A percentile compares a stretch with the other conserved stretches of the same genome.
These are phyloP conservation scores for Altica lythri DNA, from an alignment of 2,888 invertebrate genomes.

Conservation along the genomic window DNA sequence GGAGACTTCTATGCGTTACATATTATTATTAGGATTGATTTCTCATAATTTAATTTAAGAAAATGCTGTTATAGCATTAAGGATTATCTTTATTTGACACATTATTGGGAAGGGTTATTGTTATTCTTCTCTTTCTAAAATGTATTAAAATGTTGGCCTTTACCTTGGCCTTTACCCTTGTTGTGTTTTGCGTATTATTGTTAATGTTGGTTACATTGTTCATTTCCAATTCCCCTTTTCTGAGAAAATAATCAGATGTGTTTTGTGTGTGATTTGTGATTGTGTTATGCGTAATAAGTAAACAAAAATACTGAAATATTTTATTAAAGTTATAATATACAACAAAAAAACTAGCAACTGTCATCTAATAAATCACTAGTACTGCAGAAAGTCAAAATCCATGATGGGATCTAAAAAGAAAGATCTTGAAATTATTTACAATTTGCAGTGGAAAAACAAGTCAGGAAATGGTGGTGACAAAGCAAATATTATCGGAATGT, in stretches of 20 bases:
- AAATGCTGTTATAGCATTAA: too few relatives aligned
- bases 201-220: too few relatives aligned
- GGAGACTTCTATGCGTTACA: not conserved
- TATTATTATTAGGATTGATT: conserved; percentile 4
- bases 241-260: too few relatives aligned
- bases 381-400: not conserved
- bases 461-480: conserved; percentile 50
- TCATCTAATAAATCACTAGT: conserved; percentile 6
- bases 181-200: too few relatives aligned
- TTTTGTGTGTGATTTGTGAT: conserved; percentile 1
- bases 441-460: conserved; percentile 55
- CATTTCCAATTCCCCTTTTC: too few relatives aligned
- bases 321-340: conserved; percentile 1
- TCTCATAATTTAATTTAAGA: too few relatives aligned
- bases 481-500: conserved; percentile 55
- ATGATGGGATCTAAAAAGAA: conserved; percentile 44
- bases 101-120: too few relatives aligned
- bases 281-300: conserved; percentile 20
- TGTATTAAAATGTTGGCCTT: too few relatives aligned
- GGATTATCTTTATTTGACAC: too few relatives aligned
- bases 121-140: too few relatives aligned
- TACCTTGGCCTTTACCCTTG: too few relatives aligned
- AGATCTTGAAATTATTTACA: conserved; percentile 55
- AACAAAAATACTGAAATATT: conserved; percentile 1
- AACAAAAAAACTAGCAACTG: not conserved